Evolutionary conservation across 2,797 vertebrate genomes (phyloP), one percentile per base, ranked within the genome.

Genomic region (Alfaro cultratus): DNA sequence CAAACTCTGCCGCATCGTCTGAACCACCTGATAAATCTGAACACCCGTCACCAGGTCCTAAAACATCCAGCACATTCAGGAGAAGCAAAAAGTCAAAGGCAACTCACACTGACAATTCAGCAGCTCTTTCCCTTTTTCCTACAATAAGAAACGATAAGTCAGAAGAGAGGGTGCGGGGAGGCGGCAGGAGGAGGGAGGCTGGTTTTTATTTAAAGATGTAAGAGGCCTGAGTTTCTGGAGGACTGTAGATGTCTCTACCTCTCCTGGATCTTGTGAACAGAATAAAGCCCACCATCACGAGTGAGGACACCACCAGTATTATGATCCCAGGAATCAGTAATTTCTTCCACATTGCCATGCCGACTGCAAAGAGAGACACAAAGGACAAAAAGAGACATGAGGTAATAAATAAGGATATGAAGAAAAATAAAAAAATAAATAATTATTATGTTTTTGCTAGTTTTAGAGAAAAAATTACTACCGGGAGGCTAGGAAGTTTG

Each of bases 51-150:
- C 77, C 79, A 77, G 77, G 62, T 36, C 80, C 75, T 73, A 67
- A 41, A 77, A 47, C 1, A 77, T 86, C 79, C 72, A 43, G 80
- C 41, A 87, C 75, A 89, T 80, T 85, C 57, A 91, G 74, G 83
- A 79, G 60, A 89, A 92, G 84, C 86, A 92, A 94, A 84, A 76
- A 92, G 85, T 91, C 80, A 77, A 94, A 72, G 87, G 74, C 78
- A 94, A 96, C 96, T 96, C 96, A 96, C 95, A 96, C 95, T 93
- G 96, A 96, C 85, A 96, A 91, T 86, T 96, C 93, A 89, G 93
- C 80, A 70, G 88, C 85, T 90, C 83, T 87, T 84, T 95, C 91
- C 91, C 86, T 94, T 94, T 93, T 94, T 92, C 95, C 96, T 96
- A 94, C 83, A 91, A 93, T 89, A 90, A 84, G 85, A 96, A 75